Conservation (phyloP, 53 echinoderm and acorn worm species). For the Zoroaster sp. region DNA sequence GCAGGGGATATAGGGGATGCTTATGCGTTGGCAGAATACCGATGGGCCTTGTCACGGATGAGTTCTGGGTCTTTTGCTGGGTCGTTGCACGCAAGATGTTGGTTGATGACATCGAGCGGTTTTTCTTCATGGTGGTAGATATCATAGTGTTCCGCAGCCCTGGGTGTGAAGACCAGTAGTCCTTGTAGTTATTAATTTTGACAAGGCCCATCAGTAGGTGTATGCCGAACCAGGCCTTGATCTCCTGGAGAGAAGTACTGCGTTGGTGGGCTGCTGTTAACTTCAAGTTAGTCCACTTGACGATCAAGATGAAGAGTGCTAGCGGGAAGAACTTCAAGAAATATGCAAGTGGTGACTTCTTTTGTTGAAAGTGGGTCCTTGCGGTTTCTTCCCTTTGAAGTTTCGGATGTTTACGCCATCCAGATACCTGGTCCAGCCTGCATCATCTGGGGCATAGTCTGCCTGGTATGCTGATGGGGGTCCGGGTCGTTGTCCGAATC, state of each 20-base stretch:
- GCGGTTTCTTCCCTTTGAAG: too few species aligned
- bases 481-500: too few species aligned
- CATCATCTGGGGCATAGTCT: too few species aligned
- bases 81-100: not conserved
- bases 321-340: constrained; percentile 1
- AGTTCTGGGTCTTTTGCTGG: not conserved
- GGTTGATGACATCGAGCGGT: not conserved
- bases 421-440: too few species aligned
- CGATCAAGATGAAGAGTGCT: not conserved
- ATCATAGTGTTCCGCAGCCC: not conserved
- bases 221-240: not conserved
- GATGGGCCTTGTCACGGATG: not conserved
- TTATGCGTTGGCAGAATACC: not conserved
- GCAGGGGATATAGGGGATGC: not conserved
- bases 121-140: not conserved
- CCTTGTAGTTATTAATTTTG: not conserved
- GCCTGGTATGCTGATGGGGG: too few species aligned
- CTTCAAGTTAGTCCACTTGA: not conserved
- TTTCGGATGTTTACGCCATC: too few species aligned
- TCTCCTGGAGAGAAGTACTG: not conserved
- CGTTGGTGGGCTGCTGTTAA: not conserved
- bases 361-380: too few species aligned
- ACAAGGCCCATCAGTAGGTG: not conserved
- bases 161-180: not conserved
- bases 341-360: not conserved